Conservation (phyloP, 2,113 vertebrate genomes). For the Sigmodon hispidus region DNA sequence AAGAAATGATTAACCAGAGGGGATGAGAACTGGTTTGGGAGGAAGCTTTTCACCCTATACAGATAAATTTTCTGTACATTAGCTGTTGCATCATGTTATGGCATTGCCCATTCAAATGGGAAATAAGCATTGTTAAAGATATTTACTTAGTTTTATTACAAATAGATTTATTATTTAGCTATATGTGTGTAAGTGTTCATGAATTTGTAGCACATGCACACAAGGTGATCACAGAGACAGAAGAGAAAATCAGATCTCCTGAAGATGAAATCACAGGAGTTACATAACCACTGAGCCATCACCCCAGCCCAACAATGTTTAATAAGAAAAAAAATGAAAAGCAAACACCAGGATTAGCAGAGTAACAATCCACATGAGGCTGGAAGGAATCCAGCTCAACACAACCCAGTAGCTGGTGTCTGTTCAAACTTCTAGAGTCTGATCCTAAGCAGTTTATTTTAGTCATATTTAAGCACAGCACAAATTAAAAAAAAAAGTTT, state of each 20-base stretch:
- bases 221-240: neutral
- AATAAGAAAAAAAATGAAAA: constrained; percentile 7
- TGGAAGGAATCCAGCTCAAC: neutral
- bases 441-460: neutral
- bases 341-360: neutral
- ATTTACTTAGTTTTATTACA: neutral
- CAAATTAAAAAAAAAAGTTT: neutral
- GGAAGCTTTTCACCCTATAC: neutral
- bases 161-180: neutral
- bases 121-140: neutral
- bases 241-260: neutral
- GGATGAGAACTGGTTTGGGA: neutral
- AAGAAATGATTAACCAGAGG: neutral
- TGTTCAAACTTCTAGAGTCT: neutral
- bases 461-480: neutral
- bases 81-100: neutral
- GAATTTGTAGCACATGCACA: neutral
- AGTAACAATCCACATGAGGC: neutral
- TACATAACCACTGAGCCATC: neutral
- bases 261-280: neutral
- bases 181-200: neutral
- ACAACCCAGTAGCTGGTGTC: no score
- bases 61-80: neutral
- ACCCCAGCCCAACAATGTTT: neutral
- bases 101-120: neutral